A percentile compares a stretch with the other conserved stretches of the same genome.
phyloP scores from a whole-genome alignment of 2,113 vertebrate genomes.

The Fregata magnificens region DNA sequence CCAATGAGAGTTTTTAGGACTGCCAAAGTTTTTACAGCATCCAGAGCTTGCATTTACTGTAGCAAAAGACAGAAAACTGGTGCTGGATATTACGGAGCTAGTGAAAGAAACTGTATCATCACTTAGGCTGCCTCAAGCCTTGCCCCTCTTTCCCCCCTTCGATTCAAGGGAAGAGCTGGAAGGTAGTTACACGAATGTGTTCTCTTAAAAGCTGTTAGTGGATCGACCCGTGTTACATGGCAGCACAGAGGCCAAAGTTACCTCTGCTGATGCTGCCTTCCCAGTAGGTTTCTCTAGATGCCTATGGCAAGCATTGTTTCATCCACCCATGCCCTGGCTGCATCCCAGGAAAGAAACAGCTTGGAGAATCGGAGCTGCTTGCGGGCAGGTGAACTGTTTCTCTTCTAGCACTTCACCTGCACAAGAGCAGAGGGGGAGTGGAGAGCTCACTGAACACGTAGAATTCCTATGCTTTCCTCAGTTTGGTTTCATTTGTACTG shows the following conservation, averaged over 20 bases:
- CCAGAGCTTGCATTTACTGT: not conserved
- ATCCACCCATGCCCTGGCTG: not conserved
- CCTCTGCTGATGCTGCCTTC: not conserved
- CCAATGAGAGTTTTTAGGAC: not conserved
- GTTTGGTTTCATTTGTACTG: not conserved
- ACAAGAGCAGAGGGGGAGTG: not conserved
- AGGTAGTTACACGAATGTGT: not conserved
- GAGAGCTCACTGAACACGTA: not conserved
- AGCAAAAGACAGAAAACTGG: not conserved
- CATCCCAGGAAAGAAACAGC: not conserved
- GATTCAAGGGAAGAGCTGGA: not conserved
- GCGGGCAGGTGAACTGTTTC: not conserved
- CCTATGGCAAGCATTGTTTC: not conserved
- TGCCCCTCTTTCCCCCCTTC: not conserved
- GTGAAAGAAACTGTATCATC: not conserved
- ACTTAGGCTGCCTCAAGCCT: not conserved
- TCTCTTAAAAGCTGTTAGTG: not conserved
- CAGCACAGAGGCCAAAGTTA: not conserved
- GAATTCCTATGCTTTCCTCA: not conserved
- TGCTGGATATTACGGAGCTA: not conserved
- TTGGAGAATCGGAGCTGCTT: not conserved
- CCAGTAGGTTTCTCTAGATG: not conserved
- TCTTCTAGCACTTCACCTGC: not conserved
- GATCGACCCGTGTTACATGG: fast-evolving
- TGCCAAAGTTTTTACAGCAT: not conserved